Base-by-base conservation (phyloP, 2,888 invertebrate species). In the Zygothrica quintamaculata region DNA sequence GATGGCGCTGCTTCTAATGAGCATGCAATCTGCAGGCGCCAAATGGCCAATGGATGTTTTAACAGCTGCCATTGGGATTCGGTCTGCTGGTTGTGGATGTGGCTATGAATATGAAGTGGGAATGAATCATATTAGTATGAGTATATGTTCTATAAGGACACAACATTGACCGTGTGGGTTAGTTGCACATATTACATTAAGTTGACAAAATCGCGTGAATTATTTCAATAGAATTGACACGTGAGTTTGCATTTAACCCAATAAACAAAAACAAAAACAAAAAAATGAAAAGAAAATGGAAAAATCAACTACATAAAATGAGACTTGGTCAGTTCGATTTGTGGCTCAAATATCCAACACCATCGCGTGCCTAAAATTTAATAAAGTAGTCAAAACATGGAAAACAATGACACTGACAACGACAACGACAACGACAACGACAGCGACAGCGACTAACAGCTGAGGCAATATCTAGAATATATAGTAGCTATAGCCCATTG, bases 381-480 rank as follows among this genome's bases (percentile, higher is more conserved):
- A 87, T 87, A 78, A 71, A 87, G 82, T 51, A 78, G 85, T 80
- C 75, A 81, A 77, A 80, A 66, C 65, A 81, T 56, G 56, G 29
- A 39, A 57, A 61, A 65, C 79, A 78, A 76, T 75, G 79, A 80
- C 87, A 69, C 60, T 58, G 56, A 80, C 74, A 65, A 36, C 53
- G 40, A 37, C 44, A 31, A 16, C 8, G 25, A 33, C 87, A 69
- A 64, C 56, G 56, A 80, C 74, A 65, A 36, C 53, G 40, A 37
- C 44, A 31, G 16, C 8, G 25, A 33, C 42, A 48, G 11, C 9
- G 64, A 16, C 62, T 13, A 71, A 46, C 58, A 61, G 67, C 47
- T 46, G 40, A 33, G 50, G 48, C 48, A 53, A 48, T 44, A 36
- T 22, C 13, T 15, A 16, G 9, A n/a, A 25, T 16, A 26, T 8